A percentile compares a stretch with the other conserved stretches of the same genome.
Conservation (phyloP, 2,888 invertebrate species). For the Apoda limacodes region DNA sequence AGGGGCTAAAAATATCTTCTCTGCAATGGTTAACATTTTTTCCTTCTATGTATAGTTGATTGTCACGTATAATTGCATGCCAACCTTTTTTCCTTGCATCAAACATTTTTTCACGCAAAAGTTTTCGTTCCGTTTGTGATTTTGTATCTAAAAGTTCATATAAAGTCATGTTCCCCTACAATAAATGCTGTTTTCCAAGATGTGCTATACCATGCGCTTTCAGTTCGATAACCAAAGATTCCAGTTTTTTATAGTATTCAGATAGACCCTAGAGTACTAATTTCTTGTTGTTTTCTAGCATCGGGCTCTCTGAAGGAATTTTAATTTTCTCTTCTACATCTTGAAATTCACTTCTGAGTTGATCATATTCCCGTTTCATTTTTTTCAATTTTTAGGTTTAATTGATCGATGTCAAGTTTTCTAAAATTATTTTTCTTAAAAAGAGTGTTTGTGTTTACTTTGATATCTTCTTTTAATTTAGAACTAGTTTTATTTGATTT, state of each 20-base stretch:
- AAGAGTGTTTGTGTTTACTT: too few species aligned
- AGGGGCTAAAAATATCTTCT: too few species aligned
- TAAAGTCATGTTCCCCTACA: background rate
- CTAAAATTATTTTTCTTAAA: too few species aligned
- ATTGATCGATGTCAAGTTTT: too few species aligned
- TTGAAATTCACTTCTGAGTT: too few species aligned
- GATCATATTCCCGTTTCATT: too few species aligned
- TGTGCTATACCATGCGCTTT: background rate
- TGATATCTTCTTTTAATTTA: too few species aligned
- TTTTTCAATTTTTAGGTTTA: too few species aligned
- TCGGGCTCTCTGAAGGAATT: background rate
- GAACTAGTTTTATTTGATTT: too few species aligned
- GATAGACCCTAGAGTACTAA: background rate
- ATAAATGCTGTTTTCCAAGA: background rate
- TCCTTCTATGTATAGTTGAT: background rate
- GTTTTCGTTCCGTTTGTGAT: background rate
- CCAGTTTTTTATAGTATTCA: background rate
- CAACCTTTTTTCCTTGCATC: constrained; percentile 1
- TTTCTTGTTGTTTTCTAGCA: background rate
- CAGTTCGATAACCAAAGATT: too few species aligned
- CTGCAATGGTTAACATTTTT: background rate
- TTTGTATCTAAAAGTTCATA: background rate
- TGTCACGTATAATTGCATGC: background rate
- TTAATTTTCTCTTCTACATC: background rate
- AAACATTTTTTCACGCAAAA: background rate